A percentile compares a stretch with the other conserved stretches of the same genome.
phyloP scores from a whole-genome alignment of 2,888 invertebrate genomes.

The Dasysyrphus tricinctus region DNA sequence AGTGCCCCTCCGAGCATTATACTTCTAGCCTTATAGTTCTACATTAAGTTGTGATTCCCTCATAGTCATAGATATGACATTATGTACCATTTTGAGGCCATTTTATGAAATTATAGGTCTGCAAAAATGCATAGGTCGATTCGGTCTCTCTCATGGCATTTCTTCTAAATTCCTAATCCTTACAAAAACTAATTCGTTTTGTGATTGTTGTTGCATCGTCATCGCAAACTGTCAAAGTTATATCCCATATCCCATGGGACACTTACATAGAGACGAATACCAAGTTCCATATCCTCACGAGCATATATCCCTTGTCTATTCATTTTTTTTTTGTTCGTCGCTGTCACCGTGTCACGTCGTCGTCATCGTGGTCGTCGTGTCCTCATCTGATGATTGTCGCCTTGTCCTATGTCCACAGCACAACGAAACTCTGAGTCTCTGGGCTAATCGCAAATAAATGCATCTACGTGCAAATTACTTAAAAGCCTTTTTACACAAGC shows the following conservation, averaged over 20 bases:
- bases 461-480: constrained; percentile 75
- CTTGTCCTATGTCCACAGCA: constrained; percentile 44
- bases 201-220: constrained; percentile 9
- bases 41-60: too few relatives aligned
- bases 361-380: constrained; percentile 8
- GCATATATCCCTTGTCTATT: constrained; percentile 11
- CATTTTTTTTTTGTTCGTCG: constrained; percentile 38
- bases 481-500: constrained; percentile 62
- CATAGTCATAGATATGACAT: neutral
- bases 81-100: neutral
- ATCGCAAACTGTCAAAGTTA: constrained; percentile 27
- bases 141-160: neutral
- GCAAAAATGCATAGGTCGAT: neutral
- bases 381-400: constrained; percentile 51
- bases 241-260: constrained; percentile 49
- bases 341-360: neutral
- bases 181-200: neutral
- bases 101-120: neutral
- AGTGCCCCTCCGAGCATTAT: too few relatives aligned
- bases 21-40: too few relatives aligned
- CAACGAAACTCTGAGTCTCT: constrained; percentile 31
- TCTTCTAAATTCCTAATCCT: neutral
- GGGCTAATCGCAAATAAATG: constrained; percentile 73
- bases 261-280: constrained; percentile 4
- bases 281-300: constrained; percentile 32